Evolutionary conservation across 2,888 invertebrate genomes (phyloP).

Genomic region (Meteorus colon): DNA sequence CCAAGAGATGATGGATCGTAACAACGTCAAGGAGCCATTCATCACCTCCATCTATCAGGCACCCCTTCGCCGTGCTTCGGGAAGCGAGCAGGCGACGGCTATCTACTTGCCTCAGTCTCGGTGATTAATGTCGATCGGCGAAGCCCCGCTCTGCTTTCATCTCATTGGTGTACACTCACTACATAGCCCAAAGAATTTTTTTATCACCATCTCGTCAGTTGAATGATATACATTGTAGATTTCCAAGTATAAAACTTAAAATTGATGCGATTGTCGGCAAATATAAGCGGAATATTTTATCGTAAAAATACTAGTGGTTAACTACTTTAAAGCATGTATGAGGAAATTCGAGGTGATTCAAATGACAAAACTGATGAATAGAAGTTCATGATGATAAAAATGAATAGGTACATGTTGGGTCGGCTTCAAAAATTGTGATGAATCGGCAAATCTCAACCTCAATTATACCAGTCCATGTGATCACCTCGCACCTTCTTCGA

Average conservation of each 20-base stretch:
- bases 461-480: no score
- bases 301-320: neutral
- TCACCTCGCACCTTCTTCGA: no score
- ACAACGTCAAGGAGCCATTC: slow-evolving; percentile 71
- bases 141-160: slow-evolving; percentile 62
- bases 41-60: slow-evolving; percentile 73
- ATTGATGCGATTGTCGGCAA: slow-evolving; percentile 20
- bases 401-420: no score
- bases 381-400: no score
- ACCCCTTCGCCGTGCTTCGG: slow-evolving; percentile 69
- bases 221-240: slow-evolving; percentile 7
- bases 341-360: neutral
- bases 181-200: neutral
- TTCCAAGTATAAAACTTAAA: slow-evolving; percentile 19
- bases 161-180: slow-evolving; percentile 41
- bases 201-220: neutral
- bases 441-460: no score
- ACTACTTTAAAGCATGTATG: neutral
- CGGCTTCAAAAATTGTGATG: no score
- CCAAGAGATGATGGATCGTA: slow-evolving; percentile 70
- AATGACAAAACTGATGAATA: neutral
- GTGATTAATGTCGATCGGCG: slow-evolving; percentile 72
- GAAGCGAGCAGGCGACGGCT: slow-evolving; percentile 72
- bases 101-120: slow-evolving; percentile 69
- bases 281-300: neutral